A percentile compares a stretch with the other conserved stretches of the same genome.
Conservation (phyloP, 2,797 vertebrate genomes). For the Paramormyrops hopkinsi region DNA sequence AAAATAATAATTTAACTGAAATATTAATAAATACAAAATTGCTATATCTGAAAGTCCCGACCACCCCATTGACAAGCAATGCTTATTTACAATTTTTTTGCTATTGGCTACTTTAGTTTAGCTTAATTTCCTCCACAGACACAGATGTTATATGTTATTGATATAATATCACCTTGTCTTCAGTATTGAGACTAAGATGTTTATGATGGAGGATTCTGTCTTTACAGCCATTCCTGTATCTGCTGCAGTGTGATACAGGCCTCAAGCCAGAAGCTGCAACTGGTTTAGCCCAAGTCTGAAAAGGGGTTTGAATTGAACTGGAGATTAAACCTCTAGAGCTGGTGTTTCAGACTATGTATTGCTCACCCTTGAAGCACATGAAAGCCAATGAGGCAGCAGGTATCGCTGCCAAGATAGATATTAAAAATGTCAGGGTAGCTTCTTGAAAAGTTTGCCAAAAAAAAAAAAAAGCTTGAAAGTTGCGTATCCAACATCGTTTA, state of each 20-base stretch:
- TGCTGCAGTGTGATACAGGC: neutral
- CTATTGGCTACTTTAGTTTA: neutral
- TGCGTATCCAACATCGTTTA: neutral
- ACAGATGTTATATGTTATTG: neutral
- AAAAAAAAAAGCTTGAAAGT: neutral
- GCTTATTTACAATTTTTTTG: neutral
- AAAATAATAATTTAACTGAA: neutral
- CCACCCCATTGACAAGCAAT: neutral
- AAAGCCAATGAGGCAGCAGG: neutral
- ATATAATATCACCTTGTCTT: neutral
- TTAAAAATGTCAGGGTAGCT: neutral
- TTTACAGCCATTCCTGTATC: neutral
- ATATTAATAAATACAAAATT: neutral
- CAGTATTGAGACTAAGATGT: neutral
- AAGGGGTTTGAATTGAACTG: neutral
- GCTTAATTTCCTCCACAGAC: neutral
- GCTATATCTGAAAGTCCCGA: neutral
- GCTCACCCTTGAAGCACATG: neutral
- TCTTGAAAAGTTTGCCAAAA: neutral
- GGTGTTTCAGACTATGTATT: neutral
- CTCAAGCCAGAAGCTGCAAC: neutral
- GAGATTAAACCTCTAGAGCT: neutral
- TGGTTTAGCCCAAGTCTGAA: neutral
- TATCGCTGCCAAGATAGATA: neutral
- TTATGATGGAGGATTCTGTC: neutral